Conservation (phyloP, 23 tunicate species). For the Trididemnum clinides region DNA sequence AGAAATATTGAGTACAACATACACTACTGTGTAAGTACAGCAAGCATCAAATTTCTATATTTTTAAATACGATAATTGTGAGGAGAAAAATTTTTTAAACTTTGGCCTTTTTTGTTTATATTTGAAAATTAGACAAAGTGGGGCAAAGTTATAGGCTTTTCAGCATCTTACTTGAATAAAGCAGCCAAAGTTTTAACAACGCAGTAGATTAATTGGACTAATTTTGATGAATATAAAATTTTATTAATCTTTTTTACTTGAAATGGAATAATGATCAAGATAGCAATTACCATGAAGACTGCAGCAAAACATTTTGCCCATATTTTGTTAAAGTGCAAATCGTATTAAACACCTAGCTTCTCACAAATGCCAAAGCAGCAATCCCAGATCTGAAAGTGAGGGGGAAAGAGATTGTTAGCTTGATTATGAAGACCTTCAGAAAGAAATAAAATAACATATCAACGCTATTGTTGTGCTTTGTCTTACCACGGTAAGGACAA, state of each 20-base stretch:
- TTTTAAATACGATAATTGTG: neutral
- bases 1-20: neutral
- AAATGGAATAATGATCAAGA: slow-evolving; percentile 6
- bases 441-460: slow-evolving; percentile 1
- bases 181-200: too few relatives aligned
- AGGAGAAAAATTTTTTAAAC: neutral
- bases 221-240: too few relatives aligned
- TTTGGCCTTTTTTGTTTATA: too few relatives aligned
- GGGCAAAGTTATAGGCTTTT: too few relatives aligned
- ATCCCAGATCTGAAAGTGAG: neutral
- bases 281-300: slow-evolving; percentile 2
- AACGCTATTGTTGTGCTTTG: slow-evolving; percentile 8
- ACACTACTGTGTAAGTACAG: slow-evolving; percentile 15
- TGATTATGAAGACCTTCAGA: neutral
- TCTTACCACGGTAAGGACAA: slow-evolving; percentile 2
- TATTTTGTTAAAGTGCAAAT: neutral
- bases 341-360: neutral
- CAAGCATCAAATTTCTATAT: neutral
- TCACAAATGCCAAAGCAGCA: neutral
- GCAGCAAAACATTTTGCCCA: slow-evolving; percentile 11
- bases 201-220: too few relatives aligned
- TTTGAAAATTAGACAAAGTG: too few relatives aligned
- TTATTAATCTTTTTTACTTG: too few relatives aligned
- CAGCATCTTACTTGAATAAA: too few relatives aligned
- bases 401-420: neutral